Evolutionary conservation across 2,888 invertebrate species (phyloP), one percentile per base, ranked within the genome.

Genomic region (Myathropa florea): DNA sequence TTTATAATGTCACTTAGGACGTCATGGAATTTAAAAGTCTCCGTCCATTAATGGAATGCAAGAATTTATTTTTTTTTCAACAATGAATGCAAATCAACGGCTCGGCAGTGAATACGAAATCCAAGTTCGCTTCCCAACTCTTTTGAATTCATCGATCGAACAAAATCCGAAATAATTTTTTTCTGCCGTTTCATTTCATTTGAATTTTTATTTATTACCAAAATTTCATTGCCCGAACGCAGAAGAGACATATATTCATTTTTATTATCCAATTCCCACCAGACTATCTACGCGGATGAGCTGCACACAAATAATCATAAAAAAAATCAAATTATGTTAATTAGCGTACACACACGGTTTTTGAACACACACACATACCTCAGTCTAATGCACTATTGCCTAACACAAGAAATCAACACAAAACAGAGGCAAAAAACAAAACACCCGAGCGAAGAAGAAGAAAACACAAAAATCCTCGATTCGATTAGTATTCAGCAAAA

Each of bases 321-420:
- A 81, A 59, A 81, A 64, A 85, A 60, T 61, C 30, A 77, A 65
- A 72, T 71, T 77, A 84, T 77, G 82, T 60, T 78, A 77, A 82
- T 80, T 80, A 80, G 39, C 67, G 24, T 2, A 59, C 24, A 57
- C 65, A 39, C n/a, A 39, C n/a, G 14, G 63, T 72, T 4, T 33
- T 36, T 55, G 9, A 36, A 33, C 30, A 46, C 21, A 23, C 18
- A 21, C 21, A 64, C 30, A 36, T n/a, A 21, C 1, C 23, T 46
- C 7, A 46, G 46, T 46, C 46, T 46, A 18, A 67, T 77, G 85
- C 85, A 85, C 53, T 60, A 61, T 85, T 82, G 77, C 82, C 77
- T 65, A 82, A 85, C 36, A 39, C 77, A 68, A 39, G 55, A 72
- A 63, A 39, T 55, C 36, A 33, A 68, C 53, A 10, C 23, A 24